A percentile compares a stretch with the other conserved stretches of the same genome.
These are phyloP conservation scores for Hoplostethus atlanticus DNA, from an alignment of 2,797 vertebrate genomes.

Conservation along the genomic window DNA sequence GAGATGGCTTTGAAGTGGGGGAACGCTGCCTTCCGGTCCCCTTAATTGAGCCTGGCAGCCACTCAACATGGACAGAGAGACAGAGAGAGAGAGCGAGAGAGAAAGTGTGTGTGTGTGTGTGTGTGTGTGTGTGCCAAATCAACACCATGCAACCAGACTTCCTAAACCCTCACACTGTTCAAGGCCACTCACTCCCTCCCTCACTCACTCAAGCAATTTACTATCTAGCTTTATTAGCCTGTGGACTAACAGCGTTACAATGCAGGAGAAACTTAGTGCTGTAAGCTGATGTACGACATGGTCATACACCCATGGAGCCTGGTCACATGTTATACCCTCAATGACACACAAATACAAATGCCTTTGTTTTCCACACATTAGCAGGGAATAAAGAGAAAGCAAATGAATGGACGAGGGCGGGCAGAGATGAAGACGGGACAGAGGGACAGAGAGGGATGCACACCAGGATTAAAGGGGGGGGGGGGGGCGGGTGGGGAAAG, in stretches of 20 bases:
- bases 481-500: constrained; percentile 25
- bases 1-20: constrained; percentile 79
- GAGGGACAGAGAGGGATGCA: constrained; percentile 31
- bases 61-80: constrained; percentile 62
- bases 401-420: constrained; percentile 50
- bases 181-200: constrained; percentile 59
- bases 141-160: constrained; percentile 69
- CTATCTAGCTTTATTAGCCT: constrained; percentile 46
- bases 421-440: constrained; percentile 43
- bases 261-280: constrained; percentile 34
- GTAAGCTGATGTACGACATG: constrained; percentile 10
- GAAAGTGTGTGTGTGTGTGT: constrained; percentile 40
- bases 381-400: constrained; percentile 15
- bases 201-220: constrained; percentile 29
- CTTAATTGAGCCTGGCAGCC: constrained; percentile 78
- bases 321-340: constrained; percentile 28
- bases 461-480: constrained; percentile 49
- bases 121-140: constrained; percentile 49
- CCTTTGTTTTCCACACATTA: constrained; percentile 44
- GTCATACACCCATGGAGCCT: constrained; percentile 8
- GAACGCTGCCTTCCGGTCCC: constrained; percentile 68
- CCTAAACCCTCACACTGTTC: constrained; percentile 69
- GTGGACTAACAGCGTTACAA: constrained; percentile 19
- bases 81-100: constrained; percentile 16
- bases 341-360: constrained; percentile 47